Evolutionary conservation across 2,888 invertebrate species (phyloP).

Genomic region (Aelia acuminata): DNA sequence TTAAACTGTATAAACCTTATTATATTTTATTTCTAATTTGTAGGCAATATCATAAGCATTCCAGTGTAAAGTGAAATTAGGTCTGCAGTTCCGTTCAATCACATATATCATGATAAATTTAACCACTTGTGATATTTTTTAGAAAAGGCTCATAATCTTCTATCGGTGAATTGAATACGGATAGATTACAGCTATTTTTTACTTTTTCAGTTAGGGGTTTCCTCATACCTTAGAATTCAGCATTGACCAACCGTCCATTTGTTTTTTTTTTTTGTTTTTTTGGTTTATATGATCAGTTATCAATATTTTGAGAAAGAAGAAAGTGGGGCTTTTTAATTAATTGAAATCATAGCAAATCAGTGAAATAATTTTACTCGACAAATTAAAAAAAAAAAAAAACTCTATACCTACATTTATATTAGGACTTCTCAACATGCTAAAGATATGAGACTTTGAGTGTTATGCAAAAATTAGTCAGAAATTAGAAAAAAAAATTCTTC

Average conservation of each 20-base stretch:
- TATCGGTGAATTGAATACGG: slow-evolving; percentile 5
- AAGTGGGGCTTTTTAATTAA: not conserved
- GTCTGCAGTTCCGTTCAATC: not conserved
- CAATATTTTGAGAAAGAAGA: not conserved
- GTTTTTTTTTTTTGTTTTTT: slow-evolving; percentile 31
- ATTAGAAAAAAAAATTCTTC: not conserved
- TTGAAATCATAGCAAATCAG: not conserved
- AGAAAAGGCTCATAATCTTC: slow-evolving; percentile 52
- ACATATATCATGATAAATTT: not conserved
- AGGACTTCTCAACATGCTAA: not conserved
- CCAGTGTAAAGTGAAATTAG: slow-evolving; percentile 23
- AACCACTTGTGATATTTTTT: slow-evolving; percentile 56
- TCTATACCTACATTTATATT: too few relatives aligned
- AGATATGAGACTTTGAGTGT: not conserved
- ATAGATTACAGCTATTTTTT: not conserved
- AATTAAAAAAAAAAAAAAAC: not conserved
- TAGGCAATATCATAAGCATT: slow-evolving; percentile 45
- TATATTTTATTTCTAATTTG: not conserved
- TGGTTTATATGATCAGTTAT: not conserved
- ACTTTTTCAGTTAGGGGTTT: slow-evolving; percentile 21
- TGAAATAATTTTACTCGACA: not conserved
- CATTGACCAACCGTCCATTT: slow-evolving; percentile 58
- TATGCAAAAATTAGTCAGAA: not conserved
- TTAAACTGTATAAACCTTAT: not conserved
- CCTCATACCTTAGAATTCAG: slow-evolving; percentile 30